A percentile compares a stretch with the other conserved stretches of the same genome.
phyloP scores from a whole-genome alignment of 2,113 vertebrate species.

The Corythoichthys intestinalis region DNA sequence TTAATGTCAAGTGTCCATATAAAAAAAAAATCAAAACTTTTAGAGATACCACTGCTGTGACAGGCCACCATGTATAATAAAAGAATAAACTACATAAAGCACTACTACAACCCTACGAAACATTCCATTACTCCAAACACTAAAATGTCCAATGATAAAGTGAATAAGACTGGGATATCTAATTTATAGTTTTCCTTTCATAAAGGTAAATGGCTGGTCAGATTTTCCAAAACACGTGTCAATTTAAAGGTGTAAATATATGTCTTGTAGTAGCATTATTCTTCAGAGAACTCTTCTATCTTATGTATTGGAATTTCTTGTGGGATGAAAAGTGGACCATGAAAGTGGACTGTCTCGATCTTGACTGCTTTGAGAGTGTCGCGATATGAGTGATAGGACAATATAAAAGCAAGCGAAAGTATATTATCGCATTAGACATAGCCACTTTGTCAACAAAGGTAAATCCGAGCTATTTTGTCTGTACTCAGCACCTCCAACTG shows the following conservation, averaged over 20 bases:
- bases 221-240: not conserved
- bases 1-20: not conserved
- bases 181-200: not conserved
- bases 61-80: not conserved
- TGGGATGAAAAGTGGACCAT: not conserved
- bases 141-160: not conserved
- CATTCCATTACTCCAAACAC: not conserved
- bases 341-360: not conserved
- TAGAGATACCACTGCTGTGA: not conserved
- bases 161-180: not conserved
- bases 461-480: conserved; percentile 49
- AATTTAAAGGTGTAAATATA: not conserved
- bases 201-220: not conserved
- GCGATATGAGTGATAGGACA: not conserved
- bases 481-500: conserved; percentile 53
- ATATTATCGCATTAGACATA: conserved; percentile 43
- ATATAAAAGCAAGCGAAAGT: conserved; percentile 23
- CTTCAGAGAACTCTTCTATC: not conserved
- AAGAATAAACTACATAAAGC: not conserved
- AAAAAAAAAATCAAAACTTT: not conserved
- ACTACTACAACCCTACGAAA: not conserved
- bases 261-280: not conserved
- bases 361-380: not conserved
- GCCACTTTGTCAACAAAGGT: conserved; percentile 45
- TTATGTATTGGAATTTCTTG: not conserved